phyloP scores from a whole-genome alignment of 2,888 invertebrate genomes.

The Mesorhabditis spiculigera region DNA sequence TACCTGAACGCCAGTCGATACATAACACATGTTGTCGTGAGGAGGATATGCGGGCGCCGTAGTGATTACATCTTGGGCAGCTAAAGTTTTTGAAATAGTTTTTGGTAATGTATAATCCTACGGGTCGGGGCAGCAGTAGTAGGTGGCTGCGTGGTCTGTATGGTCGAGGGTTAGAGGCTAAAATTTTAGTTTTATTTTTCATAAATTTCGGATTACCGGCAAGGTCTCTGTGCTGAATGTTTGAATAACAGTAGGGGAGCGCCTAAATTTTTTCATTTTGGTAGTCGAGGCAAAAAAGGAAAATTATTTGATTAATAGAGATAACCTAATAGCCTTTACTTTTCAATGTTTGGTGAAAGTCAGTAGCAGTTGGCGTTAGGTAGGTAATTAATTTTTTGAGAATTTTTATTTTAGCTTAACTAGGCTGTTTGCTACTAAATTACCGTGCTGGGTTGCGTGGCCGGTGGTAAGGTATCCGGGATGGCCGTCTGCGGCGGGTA shows the following conservation, averaged over 20 bases:
- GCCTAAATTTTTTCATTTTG: not conserved
- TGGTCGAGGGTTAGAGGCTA: not conserved
- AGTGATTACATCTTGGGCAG: not conserved
- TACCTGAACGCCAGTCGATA: conserved; percentile 21
- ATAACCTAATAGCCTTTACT: not conserved
- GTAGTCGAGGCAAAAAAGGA: too few relatives aligned
- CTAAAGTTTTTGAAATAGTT: not conserved
- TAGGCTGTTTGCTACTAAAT: not conserved
- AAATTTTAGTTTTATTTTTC: not conserved
- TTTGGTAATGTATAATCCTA: not conserved
- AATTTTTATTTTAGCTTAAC: too few relatives aligned
- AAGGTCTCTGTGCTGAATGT: not conserved
- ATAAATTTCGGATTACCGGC: not conserved
- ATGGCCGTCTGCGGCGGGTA: conserved; percentile 3
- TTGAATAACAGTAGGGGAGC: not conserved
- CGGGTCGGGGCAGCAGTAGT: not conserved
- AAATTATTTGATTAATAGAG: not conserved
- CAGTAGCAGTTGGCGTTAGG: too few relatives aligned
- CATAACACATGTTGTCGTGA: conserved; percentile 46
- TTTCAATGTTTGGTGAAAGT: too few relatives aligned
- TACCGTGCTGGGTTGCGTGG: conserved; percentile 9
- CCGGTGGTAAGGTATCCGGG: conserved; percentile 12
- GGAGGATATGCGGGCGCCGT: conserved; percentile 22
- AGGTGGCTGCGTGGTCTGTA: not conserved
- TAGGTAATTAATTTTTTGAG: not conserved